phyloP scores from a whole-genome alignment of 2,113 vertebrate genomes.

The Elephantulus edwardii region DNA sequence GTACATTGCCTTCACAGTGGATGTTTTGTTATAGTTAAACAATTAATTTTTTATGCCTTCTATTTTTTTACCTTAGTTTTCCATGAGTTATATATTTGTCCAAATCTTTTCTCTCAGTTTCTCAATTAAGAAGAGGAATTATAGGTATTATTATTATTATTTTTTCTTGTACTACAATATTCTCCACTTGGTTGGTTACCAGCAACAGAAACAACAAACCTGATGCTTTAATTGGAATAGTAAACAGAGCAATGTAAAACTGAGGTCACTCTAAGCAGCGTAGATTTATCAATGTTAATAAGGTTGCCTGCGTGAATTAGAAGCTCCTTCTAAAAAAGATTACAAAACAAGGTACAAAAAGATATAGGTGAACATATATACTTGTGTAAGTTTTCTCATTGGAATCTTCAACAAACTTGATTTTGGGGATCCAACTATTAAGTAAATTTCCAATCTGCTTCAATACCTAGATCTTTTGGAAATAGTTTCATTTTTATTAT shows the following conservation, averaged over 20 bases:
- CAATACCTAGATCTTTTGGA: not conserved
- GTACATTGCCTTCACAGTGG: not conserved
- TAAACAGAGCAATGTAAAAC: not conserved
- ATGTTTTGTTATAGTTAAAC: not conserved
- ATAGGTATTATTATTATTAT: not conserved
- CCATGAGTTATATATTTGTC: not conserved
- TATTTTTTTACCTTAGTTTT: not conserved
- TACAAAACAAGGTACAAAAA: slow-evolving; percentile 16
- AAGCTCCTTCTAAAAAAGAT: not conserved
- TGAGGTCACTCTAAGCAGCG: not conserved
- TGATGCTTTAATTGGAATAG: not conserved
- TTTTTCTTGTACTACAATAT: not conserved
- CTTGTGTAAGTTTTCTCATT: not conserved
- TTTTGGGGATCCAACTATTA: not conserved
- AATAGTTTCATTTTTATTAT: not conserved
- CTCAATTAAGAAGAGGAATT: slow-evolving; percentile 3
- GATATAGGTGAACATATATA: not conserved
- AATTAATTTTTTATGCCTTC: not conserved
- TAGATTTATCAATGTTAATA: slow-evolving; percentile 23
- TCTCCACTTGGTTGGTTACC: not conserved
- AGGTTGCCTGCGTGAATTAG: not conserved
- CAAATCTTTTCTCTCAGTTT: not conserved
- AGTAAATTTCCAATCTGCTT: not conserved
- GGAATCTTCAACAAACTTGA: not conserved
- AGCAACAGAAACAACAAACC: not conserved